Evolutionary conservation across 2,888 invertebrate genomes (phyloP), one percentile per base, ranked within the genome.

Genomic region (Tenthredo notha): DNA sequence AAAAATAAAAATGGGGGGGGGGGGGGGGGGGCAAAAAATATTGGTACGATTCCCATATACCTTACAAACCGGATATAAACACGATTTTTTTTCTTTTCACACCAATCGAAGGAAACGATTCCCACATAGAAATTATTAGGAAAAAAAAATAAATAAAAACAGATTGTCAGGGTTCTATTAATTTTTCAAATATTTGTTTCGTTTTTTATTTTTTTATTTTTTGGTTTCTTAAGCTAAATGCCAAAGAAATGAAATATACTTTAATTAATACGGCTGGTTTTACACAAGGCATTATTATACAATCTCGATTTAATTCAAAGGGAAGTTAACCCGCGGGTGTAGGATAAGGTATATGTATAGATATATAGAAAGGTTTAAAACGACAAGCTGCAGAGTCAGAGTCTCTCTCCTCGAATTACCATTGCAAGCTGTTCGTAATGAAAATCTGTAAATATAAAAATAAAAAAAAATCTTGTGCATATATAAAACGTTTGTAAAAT

Each of bases 271-370:
- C 61, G 10, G 61, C 25, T 61, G 61, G 61, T 61, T 12, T 21
- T 12, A 21, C 21, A 25, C 61, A 21, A 25, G 25, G 61, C 61
- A 61, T 61, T 70, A 70, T 70, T 70, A 70, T 70, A 70, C 70
- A 70, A 70, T 70, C 33, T 37, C 70, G 37, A 70, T 70, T 29
- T 70, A 70, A 70, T 70, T 37, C 70, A 70, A 37, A 70, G 70
- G 70, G 70, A 70, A 37, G 70, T 1, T 70, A 25, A 67, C 67
- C 33, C 18, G 21, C 33, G 37, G 33, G 15, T 37, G 70, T n/a
- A 37, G 37, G 70, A 61, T 61, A 21, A n/a, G 61, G 61, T 25
- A 61, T 61, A 21, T 10, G 12, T 25, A 61, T 21, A 21, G 25
- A 61, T 21, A 12, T 61, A 61, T 4, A 61, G 25, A 0, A 25